Base-by-base conservation (phyloP, 2,888 invertebrate species). In the Leucozona laternaria region DNA sequence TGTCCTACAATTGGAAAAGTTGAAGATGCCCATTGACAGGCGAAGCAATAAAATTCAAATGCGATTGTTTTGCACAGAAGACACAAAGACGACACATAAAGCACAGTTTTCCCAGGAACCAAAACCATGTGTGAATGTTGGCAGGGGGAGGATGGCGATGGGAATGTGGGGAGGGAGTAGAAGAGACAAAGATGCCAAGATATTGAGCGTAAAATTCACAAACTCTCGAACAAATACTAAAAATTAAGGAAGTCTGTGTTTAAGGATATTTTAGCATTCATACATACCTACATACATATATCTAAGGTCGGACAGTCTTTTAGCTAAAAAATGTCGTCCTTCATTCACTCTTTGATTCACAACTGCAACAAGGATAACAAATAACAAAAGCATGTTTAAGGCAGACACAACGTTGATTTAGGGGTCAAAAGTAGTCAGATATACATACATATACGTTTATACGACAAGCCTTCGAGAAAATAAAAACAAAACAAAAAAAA, bases 11-110 rank as follows among this genome's bases (percentile, higher is more conserved):
- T 81, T 81, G 81, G 81, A 81, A 86, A 80, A 81, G 77, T 87
- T 89, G 88, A 85, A 87, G 89, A 89, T 89, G 88, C 85, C 62
- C 89, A 88, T 89, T 90, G 92, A 91, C 90, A 90, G 89, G 88
- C 89, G 82, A 90, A 90, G 89, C 91, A 92, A 91, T 91, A 91
- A 92, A 91, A 91, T 91, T 92, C 91, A 91, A 91, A 92, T 91
- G 91, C 90, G 90, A 90, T 90, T 90, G 89, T 88, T 89, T 83
- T 40, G 86, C 83, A 89, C 13, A 72, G 37, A 81, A 82, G 81
- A 86, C 81, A 78, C 80, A 80, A 85, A 85, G 85, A 80, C 85
- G 85, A 85, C 85, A 85, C 85, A 82, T 78, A 73, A 82, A 82
- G 77, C 66, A 57, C 66, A 57, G 45, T 60, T 66, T 37, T 37